phyloP scores from a whole-genome alignment of 2,888 invertebrate genomes.

The Philhelius pedissequus region DNA sequence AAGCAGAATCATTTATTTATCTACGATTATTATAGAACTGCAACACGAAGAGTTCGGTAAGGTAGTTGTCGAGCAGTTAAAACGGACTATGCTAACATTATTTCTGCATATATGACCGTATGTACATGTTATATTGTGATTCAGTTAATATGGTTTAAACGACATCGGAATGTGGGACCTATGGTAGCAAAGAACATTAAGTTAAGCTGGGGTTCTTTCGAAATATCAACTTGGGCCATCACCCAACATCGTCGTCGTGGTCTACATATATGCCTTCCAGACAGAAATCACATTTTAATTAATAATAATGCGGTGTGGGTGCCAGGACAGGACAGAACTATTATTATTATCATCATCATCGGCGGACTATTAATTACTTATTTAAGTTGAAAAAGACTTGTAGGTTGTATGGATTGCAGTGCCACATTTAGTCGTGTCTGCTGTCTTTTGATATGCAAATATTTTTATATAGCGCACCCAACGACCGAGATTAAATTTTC shows the following conservation, averaged over 20 bases:
- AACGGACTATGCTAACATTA: not conserved
- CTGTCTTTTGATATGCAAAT: constrained; percentile 9
- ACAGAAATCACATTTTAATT: constrained; percentile 2
- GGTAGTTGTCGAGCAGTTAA: not conserved
- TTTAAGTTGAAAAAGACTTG: not conserved
- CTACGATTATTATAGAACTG: not conserved
- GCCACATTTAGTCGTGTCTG: not conserved
- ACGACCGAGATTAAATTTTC: not conserved
- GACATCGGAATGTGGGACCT: not conserved
- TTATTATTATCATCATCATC: not conserved
- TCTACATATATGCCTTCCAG: not conserved
- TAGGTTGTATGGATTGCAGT: not conserved
- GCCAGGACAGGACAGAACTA: not conserved
- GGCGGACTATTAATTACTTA: not conserved
- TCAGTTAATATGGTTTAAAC: not conserved
- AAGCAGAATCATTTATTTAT: constrained; percentile 21
- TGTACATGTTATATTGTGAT: not conserved
- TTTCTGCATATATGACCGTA: too few species aligned
- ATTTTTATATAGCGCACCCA: not conserved
- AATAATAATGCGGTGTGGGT: not conserved
- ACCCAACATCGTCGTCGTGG: not conserved
- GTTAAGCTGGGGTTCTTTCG: not conserved
- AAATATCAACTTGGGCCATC: not conserved
- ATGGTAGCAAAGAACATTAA: not conserved
- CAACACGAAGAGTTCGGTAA: not conserved